Base-by-base conservation (phyloP, 2,888 invertebrate species). In the Trachelus troglodyta region DNA sequence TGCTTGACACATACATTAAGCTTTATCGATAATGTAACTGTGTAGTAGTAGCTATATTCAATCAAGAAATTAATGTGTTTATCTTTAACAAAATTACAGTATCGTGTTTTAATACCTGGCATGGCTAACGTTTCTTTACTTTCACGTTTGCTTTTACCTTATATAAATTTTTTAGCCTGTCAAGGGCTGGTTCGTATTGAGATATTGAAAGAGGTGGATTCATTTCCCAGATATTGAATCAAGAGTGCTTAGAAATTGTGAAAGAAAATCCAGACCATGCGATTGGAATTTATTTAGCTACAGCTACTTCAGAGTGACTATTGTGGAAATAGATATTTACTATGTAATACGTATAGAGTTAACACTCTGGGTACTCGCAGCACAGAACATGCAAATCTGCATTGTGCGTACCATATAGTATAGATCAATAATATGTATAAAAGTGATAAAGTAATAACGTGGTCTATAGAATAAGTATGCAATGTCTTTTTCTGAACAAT, bases 1-100 rank as follows among this genome's bases (percentile, higher is more conserved):
- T 23, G 23, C 56, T 56, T 15, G 23, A 56, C 15, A 56, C 9
- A 1, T 9, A 56, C 3, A 56, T 56, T 23, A 56, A 56, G 56
- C 56, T 23, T 23, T 56, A 56, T 56, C 56, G 2, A 56, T 56
- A 23, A 9, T 9, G 9, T 56, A 56, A 23, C 56, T 56, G 56
- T 23, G 56, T 9, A 2, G 23, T 9, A 2, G 23, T 23, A 56
- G 1, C 9, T 6, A 56, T 56, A 56, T 9, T 56, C 9, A 56
- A 56, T 23, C 23, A 56, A 9, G 9, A 23, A 23, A 56, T 56
- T 23, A 56, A 74, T 79, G 76, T 76, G 35, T 75, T 79, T 71
- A 80, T 79, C 77, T 76, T 78, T 75, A 69, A 75, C 74, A 33
- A 75, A 75, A 75, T 77, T 75, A 69, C 30, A n/a, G 37, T 69